These are phyloP conservation scores for Physella acuta DNA, from an alignment of 1,140 invertebrate genomes.

Conservation along the genomic window DNA sequence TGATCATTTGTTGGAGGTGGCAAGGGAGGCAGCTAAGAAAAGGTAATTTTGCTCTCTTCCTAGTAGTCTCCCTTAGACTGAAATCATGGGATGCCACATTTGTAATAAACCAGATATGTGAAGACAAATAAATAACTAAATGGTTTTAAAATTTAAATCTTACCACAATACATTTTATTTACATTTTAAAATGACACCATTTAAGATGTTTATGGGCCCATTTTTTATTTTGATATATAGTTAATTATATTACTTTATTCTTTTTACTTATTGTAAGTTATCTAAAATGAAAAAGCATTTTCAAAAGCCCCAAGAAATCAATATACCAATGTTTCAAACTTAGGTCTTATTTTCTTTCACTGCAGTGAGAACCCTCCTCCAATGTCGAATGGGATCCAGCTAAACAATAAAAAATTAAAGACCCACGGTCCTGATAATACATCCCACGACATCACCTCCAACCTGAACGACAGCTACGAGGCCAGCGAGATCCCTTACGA, in stretches of 20 bases:
- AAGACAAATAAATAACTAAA: background rate
- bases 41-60: background rate
- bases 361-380: slow-evolving; percentile 6
- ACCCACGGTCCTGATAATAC: slow-evolving; percentile 1
- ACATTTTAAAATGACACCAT: background rate
- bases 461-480: background rate
- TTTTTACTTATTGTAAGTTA: background rate
- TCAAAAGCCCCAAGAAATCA: background rate
- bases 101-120: too few species aligned
- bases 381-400: slow-evolving; percentile 5
- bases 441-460: background rate
- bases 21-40: slow-evolving; percentile 29
- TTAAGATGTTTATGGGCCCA: background rate
- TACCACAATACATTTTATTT: background rate
- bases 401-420: background rate
- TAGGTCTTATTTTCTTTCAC: background rate
- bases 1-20: slow-evolving; percentile 43
- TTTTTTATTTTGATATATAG: slow-evolving; percentile 9
- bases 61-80: background rate
- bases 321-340: background rate
- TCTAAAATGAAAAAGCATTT: background rate
- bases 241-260: too few species aligned
- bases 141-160: background rate
- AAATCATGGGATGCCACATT: background rate
- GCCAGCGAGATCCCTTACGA: slow-evolving; percentile 1